A percentile compares a stretch with the other conserved stretches of the same genome.
Conservation (phyloP, 1,140 invertebrate genomes). For the Pissodes strobi region DNA sequence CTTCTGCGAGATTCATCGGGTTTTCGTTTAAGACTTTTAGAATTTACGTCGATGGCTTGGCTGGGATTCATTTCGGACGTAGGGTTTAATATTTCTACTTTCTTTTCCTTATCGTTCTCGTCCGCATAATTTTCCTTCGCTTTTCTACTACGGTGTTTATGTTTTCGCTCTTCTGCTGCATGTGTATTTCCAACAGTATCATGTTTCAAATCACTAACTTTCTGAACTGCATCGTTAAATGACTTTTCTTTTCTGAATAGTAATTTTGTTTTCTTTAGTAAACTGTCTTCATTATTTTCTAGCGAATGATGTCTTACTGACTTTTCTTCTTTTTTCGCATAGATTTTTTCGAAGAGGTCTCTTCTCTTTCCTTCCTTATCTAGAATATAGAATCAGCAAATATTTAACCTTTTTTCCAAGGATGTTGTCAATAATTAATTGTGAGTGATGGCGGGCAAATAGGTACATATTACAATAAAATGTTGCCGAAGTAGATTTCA, state of each 20-base stretch:
- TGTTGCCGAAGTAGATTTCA: too few relatives aligned
- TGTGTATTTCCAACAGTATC: not conserved
- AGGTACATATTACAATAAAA: too few relatives aligned
- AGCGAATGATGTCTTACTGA: conserved; percentile 11
- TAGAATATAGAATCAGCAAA: too few relatives aligned
- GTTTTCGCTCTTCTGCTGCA: not conserved
- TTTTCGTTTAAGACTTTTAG: not conserved
- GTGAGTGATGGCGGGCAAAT: too few relatives aligned
- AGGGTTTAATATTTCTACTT: too few relatives aligned
- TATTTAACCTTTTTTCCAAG: too few relatives aligned
- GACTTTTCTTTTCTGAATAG: conserved; percentile 30
- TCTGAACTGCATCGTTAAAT: conserved; percentile 20
- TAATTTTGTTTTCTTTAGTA: conserved; percentile 17
- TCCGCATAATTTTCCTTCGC: not conserved
- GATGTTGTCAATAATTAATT: too few relatives aligned
- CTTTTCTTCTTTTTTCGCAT: not conserved
- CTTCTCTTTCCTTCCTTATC: too few relatives aligned
- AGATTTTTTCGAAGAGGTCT: too few relatives aligned
- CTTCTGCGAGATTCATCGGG: not conserved
- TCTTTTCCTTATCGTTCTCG: too few relatives aligned
- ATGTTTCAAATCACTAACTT: too few relatives aligned
- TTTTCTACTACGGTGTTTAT: not conserved
- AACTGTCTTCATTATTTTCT: not conserved
- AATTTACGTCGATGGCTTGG: not conserved
- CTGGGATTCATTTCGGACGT: too few relatives aligned